phyloP scores from a whole-genome alignment of 1,140 invertebrate species.

The Lordiphosa stackelbergi region DNA sequence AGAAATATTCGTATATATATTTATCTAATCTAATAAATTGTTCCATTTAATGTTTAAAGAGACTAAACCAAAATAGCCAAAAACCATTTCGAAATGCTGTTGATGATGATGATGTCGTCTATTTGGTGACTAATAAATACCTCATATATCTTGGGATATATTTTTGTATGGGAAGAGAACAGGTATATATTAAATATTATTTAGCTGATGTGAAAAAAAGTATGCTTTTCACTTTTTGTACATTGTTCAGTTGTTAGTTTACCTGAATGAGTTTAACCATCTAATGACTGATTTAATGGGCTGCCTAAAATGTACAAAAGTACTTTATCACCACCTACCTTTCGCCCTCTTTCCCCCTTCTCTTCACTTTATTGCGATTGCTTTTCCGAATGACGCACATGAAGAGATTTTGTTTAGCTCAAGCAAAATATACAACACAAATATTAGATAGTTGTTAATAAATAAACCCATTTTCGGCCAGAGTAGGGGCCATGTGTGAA shows the following conservation, averaged over 20 bases:
- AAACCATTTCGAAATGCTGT: slow-evolving; percentile 19
- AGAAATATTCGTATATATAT: not conserved
- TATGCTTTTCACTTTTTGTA: too few species aligned
- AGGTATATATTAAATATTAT: slow-evolving; percentile 11
- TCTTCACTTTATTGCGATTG: not conserved
- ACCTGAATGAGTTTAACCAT: slow-evolving; percentile 5
- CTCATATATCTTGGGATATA: not conserved
- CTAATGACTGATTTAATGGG: slow-evolving; percentile 3
- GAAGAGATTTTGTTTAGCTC: slow-evolving; percentile 45
- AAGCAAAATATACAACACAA: slow-evolving; percentile 14
- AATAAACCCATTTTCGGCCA: slow-evolving; percentile 39
- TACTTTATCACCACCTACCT: slow-evolving; percentile 9
- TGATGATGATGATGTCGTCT: slow-evolving; percentile 7
- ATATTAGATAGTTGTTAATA: slow-evolving; percentile 51
- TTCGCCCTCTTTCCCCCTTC: not conserved
- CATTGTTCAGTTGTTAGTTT: not conserved
- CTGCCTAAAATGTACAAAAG: not conserved
- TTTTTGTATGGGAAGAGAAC: too few species aligned
- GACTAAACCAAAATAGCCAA: slow-evolving; percentile 27
- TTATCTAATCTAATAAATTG: slow-evolving; percentile 35
- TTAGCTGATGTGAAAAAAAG: not conserved
- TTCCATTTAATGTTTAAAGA: slow-evolving; percentile 28
- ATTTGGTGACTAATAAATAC: slow-evolving; percentile 18
- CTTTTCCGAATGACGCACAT: slow-evolving; percentile 48
- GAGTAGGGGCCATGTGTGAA: slow-evolving; percentile 35